Evolutionary conservation across 2,888 invertebrate species (phyloP).

Genomic region (Leptura quadrifasciata): DNA sequence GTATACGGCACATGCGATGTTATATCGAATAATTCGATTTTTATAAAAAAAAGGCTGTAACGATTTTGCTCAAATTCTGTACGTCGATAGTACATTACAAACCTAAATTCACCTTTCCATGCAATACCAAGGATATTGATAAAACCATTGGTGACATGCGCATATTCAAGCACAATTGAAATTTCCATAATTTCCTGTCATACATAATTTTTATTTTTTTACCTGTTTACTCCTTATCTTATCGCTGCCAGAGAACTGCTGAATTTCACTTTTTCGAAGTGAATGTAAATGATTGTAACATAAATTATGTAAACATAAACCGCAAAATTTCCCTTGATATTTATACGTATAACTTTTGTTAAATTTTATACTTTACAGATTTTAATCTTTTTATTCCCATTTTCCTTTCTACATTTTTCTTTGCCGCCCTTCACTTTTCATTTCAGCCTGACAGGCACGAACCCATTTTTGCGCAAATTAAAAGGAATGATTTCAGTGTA

Average conservation of each 20-base stretch:
- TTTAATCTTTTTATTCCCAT: slow-evolving; percentile 20
- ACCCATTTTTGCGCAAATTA: not conserved
- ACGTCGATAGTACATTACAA: no score
- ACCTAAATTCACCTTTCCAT: no score
- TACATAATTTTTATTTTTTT: not conserved
- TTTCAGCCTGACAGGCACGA: not conserved
- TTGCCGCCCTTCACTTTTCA: not conserved
- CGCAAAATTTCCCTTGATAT: slow-evolving; percentile 9
- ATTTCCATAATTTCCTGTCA: not conserved
- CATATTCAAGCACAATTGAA: not conserved
- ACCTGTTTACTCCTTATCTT: not conserved
- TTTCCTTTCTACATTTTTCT: slow-evolving; percentile 15
- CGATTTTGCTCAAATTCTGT: no score
- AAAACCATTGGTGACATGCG: no score
- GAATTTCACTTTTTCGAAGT: slow-evolving; percentile 3
- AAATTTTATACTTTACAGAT: slow-evolving; percentile 14
- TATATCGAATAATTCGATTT: no score
- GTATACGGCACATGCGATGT: no score
- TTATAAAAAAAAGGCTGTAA: no score
- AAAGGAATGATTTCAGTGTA: not conserved
- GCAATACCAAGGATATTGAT: no score
- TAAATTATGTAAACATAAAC: slow-evolving; percentile 18
- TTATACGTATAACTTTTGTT: slow-evolving; percentile 7
- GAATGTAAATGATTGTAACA: slow-evolving; percentile 15
- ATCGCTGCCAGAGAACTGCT: not conserved